A percentile compares a stretch with the other conserved stretches of the same genome.
phyloP scores from a whole-genome alignment of 2,888 invertebrate species.

The Baronia brevicornis region DNA sequence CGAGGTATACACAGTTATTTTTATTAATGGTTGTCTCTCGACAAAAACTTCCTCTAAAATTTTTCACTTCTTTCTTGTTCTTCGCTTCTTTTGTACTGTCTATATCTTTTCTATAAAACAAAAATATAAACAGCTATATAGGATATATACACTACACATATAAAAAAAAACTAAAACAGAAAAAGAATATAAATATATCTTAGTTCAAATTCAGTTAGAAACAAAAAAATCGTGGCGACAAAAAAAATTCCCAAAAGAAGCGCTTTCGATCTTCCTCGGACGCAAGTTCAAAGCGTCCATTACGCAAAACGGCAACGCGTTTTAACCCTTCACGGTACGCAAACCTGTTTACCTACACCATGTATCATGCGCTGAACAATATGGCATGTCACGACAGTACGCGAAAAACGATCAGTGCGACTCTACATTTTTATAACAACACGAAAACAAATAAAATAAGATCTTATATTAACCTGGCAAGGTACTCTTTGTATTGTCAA shows the following conservation, averaged over 20 bases:
- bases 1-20: too few species aligned
- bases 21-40: too few species aligned
- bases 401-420: constrained; percentile 55
- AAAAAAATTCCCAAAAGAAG: constrained; percentile 43
- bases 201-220: too few species aligned
- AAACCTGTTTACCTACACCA: constrained; percentile 64
- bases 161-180: too few species aligned
- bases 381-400: constrained; percentile 68
- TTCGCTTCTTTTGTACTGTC: too few species aligned
- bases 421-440: constrained; percentile 37
- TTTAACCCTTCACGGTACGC: constrained; percentile 47
- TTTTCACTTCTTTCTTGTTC: too few species aligned
- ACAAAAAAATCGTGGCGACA: too few species aligned
- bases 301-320: constrained; percentile 51
- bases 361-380: constrained; percentile 67
- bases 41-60: too few species aligned
- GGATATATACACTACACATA: too few species aligned
- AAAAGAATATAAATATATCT: too few species aligned
- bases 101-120: too few species aligned
- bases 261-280: constrained; percentile 25
- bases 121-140: too few species aligned
- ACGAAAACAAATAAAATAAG: constrained; percentile 26
- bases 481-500: constrained; percentile 32
- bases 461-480: constrained; percentile 38
- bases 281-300: constrained; percentile 43